phyloP scores from a whole-genome alignment of 1,140 invertebrate species.

The Metaphire vulgaris region DNA sequence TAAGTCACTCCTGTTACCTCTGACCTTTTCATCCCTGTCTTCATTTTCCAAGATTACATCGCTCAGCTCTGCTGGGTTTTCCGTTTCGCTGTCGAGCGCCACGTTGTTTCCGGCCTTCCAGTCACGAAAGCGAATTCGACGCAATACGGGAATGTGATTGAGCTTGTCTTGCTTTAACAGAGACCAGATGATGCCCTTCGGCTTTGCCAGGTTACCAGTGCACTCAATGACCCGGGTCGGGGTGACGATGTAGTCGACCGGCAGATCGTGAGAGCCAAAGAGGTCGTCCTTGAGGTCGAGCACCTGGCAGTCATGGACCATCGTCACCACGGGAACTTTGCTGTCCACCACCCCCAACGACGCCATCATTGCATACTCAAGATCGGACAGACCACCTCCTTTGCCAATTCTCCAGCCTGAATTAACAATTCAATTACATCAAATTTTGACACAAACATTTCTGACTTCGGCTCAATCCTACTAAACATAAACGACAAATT shows the following conservation, averaged over 20 bases:
- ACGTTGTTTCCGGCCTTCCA: background rate
- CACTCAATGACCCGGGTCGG: conserved; percentile 63
- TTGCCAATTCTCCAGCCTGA: conserved; percentile 70
- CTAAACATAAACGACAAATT: no score
- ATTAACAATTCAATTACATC: no score
- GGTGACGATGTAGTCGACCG: conserved; percentile 75
- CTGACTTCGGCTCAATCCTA: no score
- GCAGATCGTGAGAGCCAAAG: conserved; percentile 70
- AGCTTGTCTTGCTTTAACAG: conserved; percentile 65
- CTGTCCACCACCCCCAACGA: conserved; percentile 67
- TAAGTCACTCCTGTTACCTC: background rate
- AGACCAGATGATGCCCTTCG: conserved; percentile 68
- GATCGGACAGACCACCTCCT: conserved; percentile 73
- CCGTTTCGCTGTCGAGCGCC: conserved; percentile 1
- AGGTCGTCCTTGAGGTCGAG: conserved; percentile 62
- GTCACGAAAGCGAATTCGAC: conserved; percentile 1
- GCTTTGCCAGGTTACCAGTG: conserved; percentile 58
- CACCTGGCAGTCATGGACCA: conserved; percentile 77
- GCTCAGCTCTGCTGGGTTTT: background rate
- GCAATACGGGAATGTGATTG: conserved; percentile 62
- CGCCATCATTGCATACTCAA: conserved; percentile 72
- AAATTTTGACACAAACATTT: no score
- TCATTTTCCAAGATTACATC: conserved; percentile 14
- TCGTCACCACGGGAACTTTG: conserved; percentile 66
- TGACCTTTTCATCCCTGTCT: background rate